Base-by-base conservation (phyloP, 1,140 invertebrate species). In the Stratiolaelaps scimitus region DNA sequence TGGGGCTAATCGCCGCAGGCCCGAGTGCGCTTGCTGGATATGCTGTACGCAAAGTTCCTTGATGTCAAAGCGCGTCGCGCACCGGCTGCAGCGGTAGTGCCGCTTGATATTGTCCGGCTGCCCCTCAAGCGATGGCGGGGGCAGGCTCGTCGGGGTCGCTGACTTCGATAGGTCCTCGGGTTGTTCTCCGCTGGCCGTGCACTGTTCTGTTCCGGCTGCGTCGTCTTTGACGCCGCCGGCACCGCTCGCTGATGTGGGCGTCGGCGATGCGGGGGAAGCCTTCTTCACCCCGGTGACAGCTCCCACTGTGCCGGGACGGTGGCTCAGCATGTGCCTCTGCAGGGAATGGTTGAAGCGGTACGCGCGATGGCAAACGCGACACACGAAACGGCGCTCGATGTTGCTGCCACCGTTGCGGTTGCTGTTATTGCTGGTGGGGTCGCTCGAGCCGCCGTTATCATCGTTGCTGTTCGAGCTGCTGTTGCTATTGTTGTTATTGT, bases 41-140 rank as follows among this genome's bases (percentile, higher is more conserved):
- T 79, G 78, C 29, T 70, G 64, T 13, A 75, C 69, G 68, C 76
- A 78, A 23, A 72, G 69, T 43, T 74, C 71, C 29, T 76, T 70
- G 34, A 72, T 72, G 64, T 70, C 72, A 69, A 79, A 80, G 43
- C 75, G 74, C 15, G 74, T 71, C 23, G 72, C 71, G 71, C 80
- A 82, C 65, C 76, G 75, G 45, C 75, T 75, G 70, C 80, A 81
- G 19, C 73, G 72, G 69, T 75, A 78, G 10, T 29, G 26, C 65
- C 72, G 74, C 34, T 72, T 74, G 66, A 67, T 69, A 68, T 46
- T 20, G 67, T 66, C 17, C 23, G 19, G 45, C 45, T 65, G 45
- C 13, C 53, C 19, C 17, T 60, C 53, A 23, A 60, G 26, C 53
- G 53, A 60, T 34, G 34, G 34, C 34, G 53, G 34, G 20, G 53